Evolutionary conservation across 2,113 vertebrate genomes (phyloP), one percentile per base, ranked within the genome.

Genomic region (Dasyornis broadbenti): DNA sequence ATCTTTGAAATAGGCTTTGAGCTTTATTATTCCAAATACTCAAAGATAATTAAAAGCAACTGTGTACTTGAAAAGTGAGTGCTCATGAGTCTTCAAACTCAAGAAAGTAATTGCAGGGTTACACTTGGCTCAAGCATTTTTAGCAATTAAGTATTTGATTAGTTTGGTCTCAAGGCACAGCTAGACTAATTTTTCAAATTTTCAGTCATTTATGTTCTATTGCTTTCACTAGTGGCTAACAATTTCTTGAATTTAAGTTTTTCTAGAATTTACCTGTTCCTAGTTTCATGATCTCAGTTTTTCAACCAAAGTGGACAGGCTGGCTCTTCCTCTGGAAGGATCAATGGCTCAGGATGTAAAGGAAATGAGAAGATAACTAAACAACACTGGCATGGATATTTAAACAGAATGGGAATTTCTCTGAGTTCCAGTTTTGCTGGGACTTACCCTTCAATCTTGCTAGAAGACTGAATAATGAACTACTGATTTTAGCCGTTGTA

Each of bases 1-100:
- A 68, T 91, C 75, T 95, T 97, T 96, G 86, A 83, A 94, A 60
- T 83, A 97, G 95, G 65, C 87, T 97, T 35, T 64, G 50, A 63
- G 76, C 93, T 35, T 83, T 17, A 16, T 95, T 90, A 52, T 83
- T 93, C 30, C 11, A 69, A 70, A 18, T 87, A 77, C n/a, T 87
- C 39, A 56, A 22, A 77, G 68, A 27, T 65, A 63, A 54, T 50
- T 8, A 57, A 40, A 72, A 85, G 31, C n/a, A 31, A 39, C 2
- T 0, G 0, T 49, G 28, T 11, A 22, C 23, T 68, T 60, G 40
- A 56, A 60, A 71, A 85, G 13, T 28, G n/a, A 65, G 28, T 57
- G 14, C 27, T 79, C 12, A 1, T 49, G 22, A 72, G 20, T 18
- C 44, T 88, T 88, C 66, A 65, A 53, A 26, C 23, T 45, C 19